These are phyloP conservation scores for Phrynocephalus versicolor DNA, from an alignment of 2,113 vertebrate genomes.

Conservation along the genomic window DNA sequence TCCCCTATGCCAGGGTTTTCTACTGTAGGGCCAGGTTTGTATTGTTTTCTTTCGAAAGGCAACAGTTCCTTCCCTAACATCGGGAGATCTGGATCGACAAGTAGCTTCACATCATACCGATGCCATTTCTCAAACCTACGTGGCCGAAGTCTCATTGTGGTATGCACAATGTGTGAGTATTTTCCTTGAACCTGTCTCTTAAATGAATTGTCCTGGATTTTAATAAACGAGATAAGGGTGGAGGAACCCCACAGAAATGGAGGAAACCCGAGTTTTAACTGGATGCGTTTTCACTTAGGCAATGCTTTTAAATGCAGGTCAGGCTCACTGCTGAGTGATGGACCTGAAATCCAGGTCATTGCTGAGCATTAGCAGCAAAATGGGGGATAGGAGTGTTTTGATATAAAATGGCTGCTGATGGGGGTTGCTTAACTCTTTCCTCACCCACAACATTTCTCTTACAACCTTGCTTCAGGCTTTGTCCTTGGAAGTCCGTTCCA, in stretches of 20 bases:
- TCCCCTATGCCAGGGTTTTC: slow-evolving; percentile 50
- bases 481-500: not conserved
- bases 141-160: not conserved
- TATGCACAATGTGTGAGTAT: not conserved
- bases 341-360: not conserved
- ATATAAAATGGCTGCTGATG: not conserved
- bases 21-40: slow-evolving; percentile 34
- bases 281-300: too few relatives aligned
- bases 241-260: too few relatives aligned
- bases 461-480: not conserved
- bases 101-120: slow-evolving; percentile 29
- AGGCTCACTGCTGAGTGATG: not conserved
- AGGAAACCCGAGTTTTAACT: not conserved
- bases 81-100: slow-evolving; percentile 14
- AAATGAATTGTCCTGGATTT: slow-evolving; percentile 5
- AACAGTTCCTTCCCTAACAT: slow-evolving; percentile 40
- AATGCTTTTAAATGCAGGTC: not conserved
- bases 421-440: too few relatives aligned
- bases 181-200: slow-evolving; percentile 46
- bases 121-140: slow-evolving; percentile 1
- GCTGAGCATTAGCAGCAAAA: not conserved
- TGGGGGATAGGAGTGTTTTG: not conserved
- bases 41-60: slow-evolving; percentile 38
- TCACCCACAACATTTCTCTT: not conserved
- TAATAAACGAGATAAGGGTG: not conserved